These are phyloP conservation scores for Sesamia nonagrioides DNA, from an alignment of 1,140 invertebrate genomes.

Conservation along the genomic window DNA sequence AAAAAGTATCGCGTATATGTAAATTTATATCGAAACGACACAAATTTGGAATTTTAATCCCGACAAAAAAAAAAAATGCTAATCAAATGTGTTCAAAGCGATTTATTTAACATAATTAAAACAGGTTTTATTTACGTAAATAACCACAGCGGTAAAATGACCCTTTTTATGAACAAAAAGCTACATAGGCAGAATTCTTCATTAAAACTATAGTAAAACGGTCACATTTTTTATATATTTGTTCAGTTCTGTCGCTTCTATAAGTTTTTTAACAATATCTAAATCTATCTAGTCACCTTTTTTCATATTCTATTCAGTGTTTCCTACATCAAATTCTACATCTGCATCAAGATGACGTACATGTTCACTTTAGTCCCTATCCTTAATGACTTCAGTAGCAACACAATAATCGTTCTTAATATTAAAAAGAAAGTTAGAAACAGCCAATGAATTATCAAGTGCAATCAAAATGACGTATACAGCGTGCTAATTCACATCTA, in stretches of 20 bases:
- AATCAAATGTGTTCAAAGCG: not conserved
- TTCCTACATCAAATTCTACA: too few relatives aligned
- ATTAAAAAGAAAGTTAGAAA: slow-evolving; percentile 41
- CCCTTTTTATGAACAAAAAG: not conserved
- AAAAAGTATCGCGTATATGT: not conserved
- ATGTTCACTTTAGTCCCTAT: not conserved
- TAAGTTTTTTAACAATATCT: not conserved
- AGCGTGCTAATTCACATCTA: slow-evolving; percentile 41
- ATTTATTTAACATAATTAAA: too few relatives aligned
- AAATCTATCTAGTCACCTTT: too few relatives aligned
- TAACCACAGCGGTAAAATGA: slow-evolving; percentile 10
- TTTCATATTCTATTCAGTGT: too few relatives aligned
- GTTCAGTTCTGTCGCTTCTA: slow-evolving; percentile 1
- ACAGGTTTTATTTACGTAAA: not conserved
- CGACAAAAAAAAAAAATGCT: not conserved
- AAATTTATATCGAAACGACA: not conserved
- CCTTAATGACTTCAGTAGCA: not conserved
- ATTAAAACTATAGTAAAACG: not conserved
- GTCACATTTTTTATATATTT: not conserved
- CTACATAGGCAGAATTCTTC: not conserved
- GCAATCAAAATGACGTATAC: slow-evolving; percentile 32
- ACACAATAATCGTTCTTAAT: not conserved
- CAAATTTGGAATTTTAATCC: not conserved
- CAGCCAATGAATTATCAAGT: slow-evolving; percentile 36
- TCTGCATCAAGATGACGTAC: too few relatives aligned